Evolutionary conservation across 2,113 vertebrate species (phyloP).

Genomic region (Leuciscus idus): DNA sequence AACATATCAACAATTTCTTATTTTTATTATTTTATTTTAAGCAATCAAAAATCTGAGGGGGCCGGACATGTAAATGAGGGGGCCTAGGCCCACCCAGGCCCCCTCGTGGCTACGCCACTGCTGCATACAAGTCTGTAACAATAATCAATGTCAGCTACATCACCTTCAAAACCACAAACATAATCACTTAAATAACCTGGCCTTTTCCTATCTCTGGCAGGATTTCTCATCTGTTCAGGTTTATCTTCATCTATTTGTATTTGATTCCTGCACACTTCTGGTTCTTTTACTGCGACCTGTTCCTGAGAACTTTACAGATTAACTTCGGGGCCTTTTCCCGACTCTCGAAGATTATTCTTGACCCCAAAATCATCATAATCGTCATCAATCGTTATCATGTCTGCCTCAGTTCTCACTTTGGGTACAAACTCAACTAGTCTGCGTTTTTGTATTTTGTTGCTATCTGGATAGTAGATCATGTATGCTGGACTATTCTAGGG

Average conservation of each 20-base stretch:
- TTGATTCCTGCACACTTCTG: too few species aligned
- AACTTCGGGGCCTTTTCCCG: not conserved
- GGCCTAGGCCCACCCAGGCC: too few species aligned
- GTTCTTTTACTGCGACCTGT: not conserved
- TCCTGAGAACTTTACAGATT: not conserved
- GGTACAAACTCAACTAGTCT: constrained; percentile 4
- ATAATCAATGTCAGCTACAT: not conserved
- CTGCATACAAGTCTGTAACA: not conserved
- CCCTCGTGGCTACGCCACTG: too few species aligned
- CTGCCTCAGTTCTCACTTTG: not conserved
- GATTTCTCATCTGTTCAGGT: not conserved
- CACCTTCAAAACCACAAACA: not conserved
- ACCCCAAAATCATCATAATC: not conserved
- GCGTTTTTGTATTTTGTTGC: too few species aligned
- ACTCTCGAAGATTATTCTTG: not conserved
- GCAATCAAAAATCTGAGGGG: too few species aligned
- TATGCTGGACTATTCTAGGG: too few species aligned
- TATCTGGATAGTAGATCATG: too few species aligned
- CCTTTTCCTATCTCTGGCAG: not conserved
- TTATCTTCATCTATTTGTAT: too few species aligned
- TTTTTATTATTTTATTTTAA: too few species aligned
- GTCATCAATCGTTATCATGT: not conserved
- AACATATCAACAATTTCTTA: too few species aligned
- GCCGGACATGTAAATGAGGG: too few species aligned
- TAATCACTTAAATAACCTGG: not conserved